Percentiles rank a stretch among this genome's conserved stretches.
These are phyloP conservation scores for Therioaphis trifolii DNA, from an alignment of 2,888 invertebrate species.

Conservation along the genomic window DNA sequence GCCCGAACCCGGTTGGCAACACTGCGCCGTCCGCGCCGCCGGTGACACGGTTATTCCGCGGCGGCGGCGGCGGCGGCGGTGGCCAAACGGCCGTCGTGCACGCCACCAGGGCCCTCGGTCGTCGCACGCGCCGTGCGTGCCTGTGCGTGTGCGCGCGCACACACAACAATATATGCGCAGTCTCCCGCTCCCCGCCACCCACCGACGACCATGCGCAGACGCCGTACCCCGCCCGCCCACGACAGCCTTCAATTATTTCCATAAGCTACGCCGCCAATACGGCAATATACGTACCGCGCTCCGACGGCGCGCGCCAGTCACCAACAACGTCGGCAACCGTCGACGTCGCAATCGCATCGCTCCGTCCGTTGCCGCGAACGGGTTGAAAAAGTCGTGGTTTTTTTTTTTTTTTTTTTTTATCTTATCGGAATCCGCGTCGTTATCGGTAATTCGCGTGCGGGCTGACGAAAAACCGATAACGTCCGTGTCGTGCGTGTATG, in stretches of 20 bases:
- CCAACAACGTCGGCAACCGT: not conserved
- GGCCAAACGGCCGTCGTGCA: too few species aligned
- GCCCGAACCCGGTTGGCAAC: constrained; percentile 18
- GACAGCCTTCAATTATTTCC: constrained; percentile 60
- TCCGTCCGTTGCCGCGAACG: not conserved
- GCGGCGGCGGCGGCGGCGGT: constrained; percentile 27
- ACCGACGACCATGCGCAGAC: not conserved
- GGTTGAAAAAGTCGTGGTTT: not conserved
- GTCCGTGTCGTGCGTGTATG: not conserved
- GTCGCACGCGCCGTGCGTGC: not conserved
- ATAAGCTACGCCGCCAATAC: constrained; percentile 54
- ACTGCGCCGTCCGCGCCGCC: constrained; percentile 9
- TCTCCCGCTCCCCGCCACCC: not conserved
- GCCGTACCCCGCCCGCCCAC: constrained; percentile 36
- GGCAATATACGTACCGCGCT: not conserved
- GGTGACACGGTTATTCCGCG: constrained; percentile 32
- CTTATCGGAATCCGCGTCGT: not conserved
- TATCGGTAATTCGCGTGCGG: not conserved
- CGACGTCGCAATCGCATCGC: not conserved
- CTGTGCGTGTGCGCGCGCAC: not conserved
- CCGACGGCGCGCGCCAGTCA: not conserved
- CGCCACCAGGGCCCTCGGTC: too few species aligned
- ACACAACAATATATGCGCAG: not conserved
- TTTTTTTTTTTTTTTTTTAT: not conserved
- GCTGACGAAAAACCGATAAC: not conserved